These are phyloP conservation scores for Drosophila athabasca DNA, from an alignment of 1,140 invertebrate species.

Conservation along the genomic window DNA sequence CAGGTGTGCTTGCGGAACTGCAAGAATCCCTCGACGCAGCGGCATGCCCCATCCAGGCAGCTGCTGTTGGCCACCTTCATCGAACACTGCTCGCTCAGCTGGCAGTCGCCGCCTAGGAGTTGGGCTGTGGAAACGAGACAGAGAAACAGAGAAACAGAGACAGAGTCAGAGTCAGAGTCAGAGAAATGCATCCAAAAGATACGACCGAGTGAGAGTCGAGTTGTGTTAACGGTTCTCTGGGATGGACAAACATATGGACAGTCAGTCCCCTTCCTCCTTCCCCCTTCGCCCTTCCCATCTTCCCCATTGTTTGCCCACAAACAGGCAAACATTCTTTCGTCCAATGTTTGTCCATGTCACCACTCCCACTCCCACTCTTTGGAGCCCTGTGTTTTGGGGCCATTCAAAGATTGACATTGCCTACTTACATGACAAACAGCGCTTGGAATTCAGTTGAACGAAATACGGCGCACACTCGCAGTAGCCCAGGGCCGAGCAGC, in stretches of 20 bases:
- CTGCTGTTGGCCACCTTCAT: conserved; percentile 91
- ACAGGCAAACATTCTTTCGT: conserved; percentile 25
- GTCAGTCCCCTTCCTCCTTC: no score
- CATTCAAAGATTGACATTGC: conserved; percentile 72
- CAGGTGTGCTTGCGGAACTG: conserved; percentile 94
- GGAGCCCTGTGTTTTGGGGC: conserved; percentile 35
- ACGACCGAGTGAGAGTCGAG: conserved; percentile 7
- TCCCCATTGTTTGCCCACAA: conserved; percentile 25
- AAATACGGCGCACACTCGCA: conserved; percentile 88
- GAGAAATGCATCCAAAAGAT: no score
- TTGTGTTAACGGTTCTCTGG: no score
- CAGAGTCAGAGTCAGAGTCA: conserved; percentile 22
- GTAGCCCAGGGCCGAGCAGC: conserved; percentile 84
- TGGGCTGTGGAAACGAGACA: conserved; percentile 85
- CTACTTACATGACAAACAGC: conserved; percentile 88
- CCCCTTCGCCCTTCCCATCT: no score
- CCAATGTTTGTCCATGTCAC: conserved; percentile 45
- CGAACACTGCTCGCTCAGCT: conserved; percentile 89
- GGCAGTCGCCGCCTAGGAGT: conserved; percentile 90
- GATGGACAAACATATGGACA: no score
- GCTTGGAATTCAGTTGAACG: conserved; percentile 87
- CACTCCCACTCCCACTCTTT: background rate
- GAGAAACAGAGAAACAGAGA: background rate
- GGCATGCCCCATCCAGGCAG: conserved; percentile 89
- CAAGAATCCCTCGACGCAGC: conserved; percentile 91